These are phyloP conservation scores for Anguilla rostrata DNA, from an alignment of 2,113 vertebrate genomes.

Conservation along the genomic window DNA sequence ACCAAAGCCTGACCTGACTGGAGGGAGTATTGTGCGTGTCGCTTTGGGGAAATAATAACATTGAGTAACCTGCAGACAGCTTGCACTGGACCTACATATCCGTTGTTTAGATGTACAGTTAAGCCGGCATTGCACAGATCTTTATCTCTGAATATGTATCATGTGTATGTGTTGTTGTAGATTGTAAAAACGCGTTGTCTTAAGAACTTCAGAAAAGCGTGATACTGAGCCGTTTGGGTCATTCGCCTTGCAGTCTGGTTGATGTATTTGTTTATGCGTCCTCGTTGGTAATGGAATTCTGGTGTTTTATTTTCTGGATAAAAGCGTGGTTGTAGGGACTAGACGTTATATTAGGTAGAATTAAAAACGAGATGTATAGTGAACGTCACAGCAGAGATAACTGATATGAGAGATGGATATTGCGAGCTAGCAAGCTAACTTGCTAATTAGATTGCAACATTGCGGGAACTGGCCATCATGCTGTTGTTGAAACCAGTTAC, in stretches of 20 bases:
- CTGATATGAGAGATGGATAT: neutral
- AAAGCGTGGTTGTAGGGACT: too few species aligned
- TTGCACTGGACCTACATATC: conserved; percentile 43
- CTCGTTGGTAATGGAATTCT: neutral
- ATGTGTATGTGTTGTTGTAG: conserved; percentile 12
- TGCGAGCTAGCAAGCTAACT: neutral
- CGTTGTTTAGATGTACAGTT: conserved; percentile 13
- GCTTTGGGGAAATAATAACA: conserved; percentile 27
- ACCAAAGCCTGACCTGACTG: conserved; percentile 15
- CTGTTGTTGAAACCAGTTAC: too few species aligned
- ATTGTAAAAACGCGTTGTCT: conserved; percentile 9
- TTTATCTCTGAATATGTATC: conserved; percentile 37
- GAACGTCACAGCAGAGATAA: neutral
- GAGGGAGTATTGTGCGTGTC: conserved; percentile 17
- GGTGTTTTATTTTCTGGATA: neutral
- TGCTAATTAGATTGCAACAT: too few species aligned
- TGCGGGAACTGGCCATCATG: too few species aligned
- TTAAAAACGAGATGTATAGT: neutral
- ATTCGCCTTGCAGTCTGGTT: neutral
- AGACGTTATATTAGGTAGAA: too few species aligned
- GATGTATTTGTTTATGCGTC: neutral
- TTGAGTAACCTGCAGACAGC: conserved; percentile 63
- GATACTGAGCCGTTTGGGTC: too few species aligned
- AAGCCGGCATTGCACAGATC: conserved; percentile 30
- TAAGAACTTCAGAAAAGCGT: too few species aligned